phyloP scores from a whole-genome alignment of 2,888 invertebrate species.

The Microctonus brassicae region DNA sequence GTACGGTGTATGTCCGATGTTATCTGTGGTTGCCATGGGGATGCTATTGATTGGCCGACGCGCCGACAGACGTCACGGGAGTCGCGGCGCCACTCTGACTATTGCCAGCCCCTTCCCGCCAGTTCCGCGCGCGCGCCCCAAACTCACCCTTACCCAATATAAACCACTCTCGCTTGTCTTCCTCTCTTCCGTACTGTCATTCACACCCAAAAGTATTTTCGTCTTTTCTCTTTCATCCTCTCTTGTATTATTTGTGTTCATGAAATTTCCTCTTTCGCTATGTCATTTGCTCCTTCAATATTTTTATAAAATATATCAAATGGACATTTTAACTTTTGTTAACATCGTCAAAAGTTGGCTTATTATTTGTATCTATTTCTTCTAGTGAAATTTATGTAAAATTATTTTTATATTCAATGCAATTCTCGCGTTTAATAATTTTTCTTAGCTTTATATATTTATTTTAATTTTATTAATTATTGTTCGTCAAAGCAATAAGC shows the following conservation, averaged over 20 bases:
- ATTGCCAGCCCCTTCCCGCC: slow-evolving; percentile 69
- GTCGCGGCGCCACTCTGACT: slow-evolving; percentile 72
- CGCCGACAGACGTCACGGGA: slow-evolving; percentile 73
- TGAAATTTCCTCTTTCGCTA: not conserved
- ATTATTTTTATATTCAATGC: no score
- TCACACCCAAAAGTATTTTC: slow-evolving; percentile 13
- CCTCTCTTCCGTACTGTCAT: slow-evolving; percentile 25
- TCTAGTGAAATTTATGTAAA: no score
- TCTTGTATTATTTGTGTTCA: slow-evolving; percentile 23
- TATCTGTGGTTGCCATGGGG: slow-evolving; percentile 70
- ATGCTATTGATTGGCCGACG: slow-evolving; percentile 70
- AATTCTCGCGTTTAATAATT: no score
- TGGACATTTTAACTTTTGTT: no score
- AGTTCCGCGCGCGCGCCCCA: slow-evolving; percentile 38
- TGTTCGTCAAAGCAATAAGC: not conserved
- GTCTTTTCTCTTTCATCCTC: slow-evolving; percentile 8
- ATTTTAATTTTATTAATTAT: not conserved
- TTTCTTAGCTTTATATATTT: no score
- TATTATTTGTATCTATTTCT: no score
- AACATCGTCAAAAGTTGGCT: no score
- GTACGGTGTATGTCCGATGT: slow-evolving; percentile 68
- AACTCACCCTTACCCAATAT: slow-evolving; percentile 34
- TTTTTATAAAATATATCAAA: no score
- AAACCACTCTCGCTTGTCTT: slow-evolving; percentile 41
- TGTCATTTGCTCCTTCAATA: no score